phyloP scores from a whole-genome alignment of 2,113 vertebrate genomes.

The Todiramphus saurophagus region DNA sequence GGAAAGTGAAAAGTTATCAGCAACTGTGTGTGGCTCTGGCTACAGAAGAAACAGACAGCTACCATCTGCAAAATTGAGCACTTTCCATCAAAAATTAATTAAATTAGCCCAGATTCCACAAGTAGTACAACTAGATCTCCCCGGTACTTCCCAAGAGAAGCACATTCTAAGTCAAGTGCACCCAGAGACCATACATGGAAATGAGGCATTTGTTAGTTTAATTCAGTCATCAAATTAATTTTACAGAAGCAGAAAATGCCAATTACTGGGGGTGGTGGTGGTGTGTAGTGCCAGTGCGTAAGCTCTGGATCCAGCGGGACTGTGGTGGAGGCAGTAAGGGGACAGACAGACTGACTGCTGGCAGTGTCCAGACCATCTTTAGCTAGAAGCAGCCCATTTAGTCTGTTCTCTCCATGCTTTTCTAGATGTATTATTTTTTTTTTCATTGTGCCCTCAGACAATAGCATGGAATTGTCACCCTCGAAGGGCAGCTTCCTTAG shows the following conservation, averaged over 20 bases:
- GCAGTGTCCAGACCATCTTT: neutral
- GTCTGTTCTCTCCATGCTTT: neutral
- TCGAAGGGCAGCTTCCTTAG: neutral
- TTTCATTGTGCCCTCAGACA: neutral
- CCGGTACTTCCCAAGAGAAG: slow-evolving; percentile 34
- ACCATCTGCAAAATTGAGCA: slow-evolving; percentile 79
- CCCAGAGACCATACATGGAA: slow-evolving; percentile 23
- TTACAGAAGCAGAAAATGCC: neutral
- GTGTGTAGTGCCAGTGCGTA: neutral
- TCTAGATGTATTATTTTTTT: neutral
- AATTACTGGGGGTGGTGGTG: neutral
- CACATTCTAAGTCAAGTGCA: neutral
- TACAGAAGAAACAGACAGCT: slow-evolving; percentile 65
- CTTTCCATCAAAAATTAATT: slow-evolving; percentile 85
- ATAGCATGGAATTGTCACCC: rapidly evolving
- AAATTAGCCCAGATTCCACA: slow-evolving; percentile 78
- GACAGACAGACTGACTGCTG: neutral
- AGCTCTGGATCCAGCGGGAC: neutral
- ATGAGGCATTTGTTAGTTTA: slow-evolving; percentile 47
- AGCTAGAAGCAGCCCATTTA: neutral
- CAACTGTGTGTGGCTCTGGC: slow-evolving; percentile 53
- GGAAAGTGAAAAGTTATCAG: slow-evolving; percentile 54
- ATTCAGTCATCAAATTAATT: slow-evolving; percentile 45
- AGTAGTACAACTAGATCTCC: slow-evolving; percentile 55
- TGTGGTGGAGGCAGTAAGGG: neutral